Evolutionary conservation across 2,888 invertebrate species (phyloP), one percentile per base, ranked within the genome.

Genomic region (Papilio protenor): DNA sequence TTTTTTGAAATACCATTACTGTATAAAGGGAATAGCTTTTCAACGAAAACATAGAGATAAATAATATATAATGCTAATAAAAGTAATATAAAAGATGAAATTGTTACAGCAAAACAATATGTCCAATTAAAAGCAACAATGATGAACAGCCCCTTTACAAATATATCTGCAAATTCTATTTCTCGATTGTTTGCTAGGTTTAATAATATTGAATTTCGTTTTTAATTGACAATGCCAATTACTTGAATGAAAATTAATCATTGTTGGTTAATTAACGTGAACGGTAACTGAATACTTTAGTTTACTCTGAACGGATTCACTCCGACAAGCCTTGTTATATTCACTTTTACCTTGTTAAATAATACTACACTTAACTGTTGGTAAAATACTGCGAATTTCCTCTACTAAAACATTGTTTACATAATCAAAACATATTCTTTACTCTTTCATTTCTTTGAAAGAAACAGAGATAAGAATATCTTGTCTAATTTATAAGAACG

Each of bases 231-330:
- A 69, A 45, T 69, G 4, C 66, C 66, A 69, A 69, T 45, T 69
- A 57, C n/a, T 21, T 5, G 45, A 69, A 77, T 66, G 72, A 73
- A 77, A 73, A 77, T 66, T 55, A 72, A 77, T 66, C n/a, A 45
- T 66, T 77, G 55, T 73, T 73, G 14, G 45, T 45, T 55, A 73
- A 73, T 77, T 55, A 73, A 66, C 12, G 57, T 64, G 45, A 45
- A 18, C 40, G 45, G 66, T 52, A 73, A 77, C 47, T 66, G 16
- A 47, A 73, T 55, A 77, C 66, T 57, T 55, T 66, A 66, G 45
- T 69, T 69, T 45, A 45, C 66, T 8, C 0, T 18, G 40, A 69
- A 45, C 40, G 45, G 10, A 45, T 69, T 45, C 18, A 66, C 57
- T 59, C n/a, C 10, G 64, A 40, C 8, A 18, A n/a, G 64, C 33